Evolutionary conservation across 2,113 vertebrate species (phyloP), one percentile per base, ranked within the genome.

Genomic region (Nanorana parkeri): DNA sequence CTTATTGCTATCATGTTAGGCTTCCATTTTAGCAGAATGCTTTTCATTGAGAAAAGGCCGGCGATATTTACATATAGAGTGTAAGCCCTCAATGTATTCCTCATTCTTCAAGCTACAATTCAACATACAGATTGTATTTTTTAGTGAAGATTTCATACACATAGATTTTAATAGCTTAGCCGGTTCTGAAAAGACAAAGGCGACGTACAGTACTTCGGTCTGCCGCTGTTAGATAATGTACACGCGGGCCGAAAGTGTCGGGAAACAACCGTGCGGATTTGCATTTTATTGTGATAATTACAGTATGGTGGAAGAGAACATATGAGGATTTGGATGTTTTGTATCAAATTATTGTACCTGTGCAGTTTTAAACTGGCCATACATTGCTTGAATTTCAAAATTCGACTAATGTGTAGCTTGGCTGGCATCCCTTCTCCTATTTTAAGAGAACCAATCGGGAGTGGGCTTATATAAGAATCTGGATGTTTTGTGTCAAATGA

Each of bases 31-130:
- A 55, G 26, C 52, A 16, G 23, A 63, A 36, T 15, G 28, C 66
- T 28, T 51, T 51, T 20, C 5, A 28, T 68, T 60, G 54, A 29
- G 21, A 29, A 47, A 68, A 68, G 54, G 29, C 52, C 24, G 21
- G 29, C 21, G 26, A 55, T 79, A 79, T 79, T 79, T 79, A 79
- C 77, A 79, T 68, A 75, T 75, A 75, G 66, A 67, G 65, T 60
- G 66, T 58, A 13, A 79, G 65, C 77, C 52, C 28, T 58, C 60
- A 68, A 79, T 79, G 32, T 56, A 68, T 79, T 68, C 77, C 32
- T 47, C 10, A 13, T 20, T 79, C 65, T 79, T 24, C 41, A n/a
- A 19, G 65, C 54, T 28, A 32, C 76, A 67, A 55, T 67, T 58
- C 65, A 65, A 36, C 17, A 68, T 68, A 21, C n/a, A 55, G n/a